Base-by-base conservation (phyloP, 2,113 vertebrate species). In the Actenoides lindsayi region DNA sequence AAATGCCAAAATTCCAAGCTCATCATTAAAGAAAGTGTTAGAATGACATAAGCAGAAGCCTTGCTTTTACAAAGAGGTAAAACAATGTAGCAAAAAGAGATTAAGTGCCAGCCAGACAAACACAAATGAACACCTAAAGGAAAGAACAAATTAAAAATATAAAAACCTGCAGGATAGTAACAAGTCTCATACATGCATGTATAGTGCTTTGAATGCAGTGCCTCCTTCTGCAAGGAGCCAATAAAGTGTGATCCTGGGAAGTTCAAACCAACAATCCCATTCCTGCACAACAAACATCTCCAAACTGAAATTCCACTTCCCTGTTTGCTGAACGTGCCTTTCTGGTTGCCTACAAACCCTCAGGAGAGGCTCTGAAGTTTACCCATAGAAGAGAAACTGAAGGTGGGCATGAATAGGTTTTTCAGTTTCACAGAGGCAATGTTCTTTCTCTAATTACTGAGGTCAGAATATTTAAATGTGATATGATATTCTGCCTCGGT, bases 91-190 rank as follows among this genome's bases (percentile, higher is more conserved):
- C 54, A 98, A 80, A 96, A 98, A 97, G 90, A 98, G 95, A 94
- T 98, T 97, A 79, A 98, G 81, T 60, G 97, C 96, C 97, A 98
- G 96, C 97, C 97, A 99, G 83, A 97, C 90, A 98, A 96, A 90
- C 64, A 97, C 93, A 97, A 97, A 94, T 28, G 93, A 98, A 98
- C 96, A 98, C 96, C 98, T 98, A 97, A 53, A 97, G 95, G 79
- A 97, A 91, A 97, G 79, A 97, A 94, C 67, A 97, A 96, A 91
- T 80, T 71, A 53, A 95, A 89, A 96, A 65, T 76, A 73, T 67
- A 50, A 73, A 82, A 83, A 42, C 89, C 54, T 87, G 51, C 53
- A 93, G 53, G 16, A 54, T 3, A 92, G 53, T 20, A 77, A 63
- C n/a, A 84, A 60, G 71, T 57, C 44, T 92, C 63, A 92, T 17